Evolutionary conservation across 2,113 vertebrate genomes (phyloP).

Genomic region (Oenanthe melanoleuca): DNA sequence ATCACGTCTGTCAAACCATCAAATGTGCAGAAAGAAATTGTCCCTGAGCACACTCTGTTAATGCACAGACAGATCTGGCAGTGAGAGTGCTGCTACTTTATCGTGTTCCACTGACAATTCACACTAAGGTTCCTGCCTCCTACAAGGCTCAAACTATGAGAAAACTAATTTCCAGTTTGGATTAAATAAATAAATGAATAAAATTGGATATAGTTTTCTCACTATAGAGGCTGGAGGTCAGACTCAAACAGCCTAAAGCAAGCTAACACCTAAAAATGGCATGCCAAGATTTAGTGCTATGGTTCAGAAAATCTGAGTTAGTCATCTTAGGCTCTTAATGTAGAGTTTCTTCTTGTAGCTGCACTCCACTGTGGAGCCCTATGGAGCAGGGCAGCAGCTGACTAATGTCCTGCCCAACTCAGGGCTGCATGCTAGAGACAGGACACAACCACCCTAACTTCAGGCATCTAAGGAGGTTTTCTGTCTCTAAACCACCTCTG

Average conservation of each 20-base stretch:
- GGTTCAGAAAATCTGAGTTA: background rate
- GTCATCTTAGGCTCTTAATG: background rate
- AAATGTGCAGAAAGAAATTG: conserved; percentile 73
- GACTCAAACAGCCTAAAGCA: background rate
- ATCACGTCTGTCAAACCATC: conserved; percentile 81
- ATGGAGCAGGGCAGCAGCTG: background rate
- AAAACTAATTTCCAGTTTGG: background rate
- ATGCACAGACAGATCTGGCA: conserved; percentile 76
- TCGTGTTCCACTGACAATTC: background rate
- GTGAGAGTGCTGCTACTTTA: conserved; percentile 75
- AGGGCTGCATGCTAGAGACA: background rate
- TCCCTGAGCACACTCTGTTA: conserved; percentile 66
- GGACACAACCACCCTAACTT: background rate
- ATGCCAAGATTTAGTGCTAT: background rate
- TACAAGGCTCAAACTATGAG: background rate
- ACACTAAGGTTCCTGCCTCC: background rate
- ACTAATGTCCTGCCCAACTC: background rate
- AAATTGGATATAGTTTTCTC: background rate
- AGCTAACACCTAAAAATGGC: background rate
- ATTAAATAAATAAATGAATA: background rate
- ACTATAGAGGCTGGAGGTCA: background rate
- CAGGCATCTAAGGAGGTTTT: background rate
- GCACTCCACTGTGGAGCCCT: background rate
- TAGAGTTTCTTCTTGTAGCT: fast-evolving
- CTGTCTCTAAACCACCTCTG: background rate